Evolutionary conservation across 1,140 invertebrate genomes (phyloP).

Genomic region (Piezodorus guildinii): DNA sequence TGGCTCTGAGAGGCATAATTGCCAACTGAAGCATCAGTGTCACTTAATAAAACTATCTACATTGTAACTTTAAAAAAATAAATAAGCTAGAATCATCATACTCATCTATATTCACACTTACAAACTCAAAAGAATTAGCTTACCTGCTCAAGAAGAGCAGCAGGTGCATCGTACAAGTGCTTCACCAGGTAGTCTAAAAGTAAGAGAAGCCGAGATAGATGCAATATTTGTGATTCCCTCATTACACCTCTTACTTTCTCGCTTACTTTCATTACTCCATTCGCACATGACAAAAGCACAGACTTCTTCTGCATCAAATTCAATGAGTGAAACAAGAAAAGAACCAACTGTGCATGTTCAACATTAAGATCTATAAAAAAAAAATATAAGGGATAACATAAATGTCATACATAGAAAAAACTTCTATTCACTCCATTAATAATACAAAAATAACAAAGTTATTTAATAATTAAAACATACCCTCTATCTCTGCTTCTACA

Average conservation of each 20-base stretch:
- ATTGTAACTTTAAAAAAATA: no score
- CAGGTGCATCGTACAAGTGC: slow-evolving; percentile 81
- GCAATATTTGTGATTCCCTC: slow-evolving; percentile 60
- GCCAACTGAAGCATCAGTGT: no score
- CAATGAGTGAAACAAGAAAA: slow-evolving; percentile 88
- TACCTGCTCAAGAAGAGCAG: slow-evolving; percentile 63
- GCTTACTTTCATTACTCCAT: slow-evolving; percentile 50
- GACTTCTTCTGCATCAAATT: slow-evolving; percentile 94
- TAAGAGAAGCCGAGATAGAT: slow-evolving; percentile 70
- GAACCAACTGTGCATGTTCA: slow-evolving; percentile 83
- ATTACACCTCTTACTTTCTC: slow-evolving; percentile 31
- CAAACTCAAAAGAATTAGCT: slow-evolving; percentile 12
- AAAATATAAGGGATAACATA: slow-evolving; percentile 4
- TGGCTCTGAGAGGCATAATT: no score
- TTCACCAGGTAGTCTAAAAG: slow-evolving; percentile 93
- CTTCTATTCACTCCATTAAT: no score
- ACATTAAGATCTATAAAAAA: slow-evolving; percentile 75
- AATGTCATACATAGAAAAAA: no score
- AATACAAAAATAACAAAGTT: no score
- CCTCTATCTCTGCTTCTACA: slow-evolving; percentile 53
- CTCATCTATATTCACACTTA: background rate
- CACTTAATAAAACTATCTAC: no score
- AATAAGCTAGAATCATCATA: no score
- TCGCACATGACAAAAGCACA: slow-evolving; percentile 68
- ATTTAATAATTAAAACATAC: slow-evolving; percentile 33